phyloP scores from a whole-genome alignment of 2,888 invertebrate genomes.

The Leptopilina drosophilae region DNA sequence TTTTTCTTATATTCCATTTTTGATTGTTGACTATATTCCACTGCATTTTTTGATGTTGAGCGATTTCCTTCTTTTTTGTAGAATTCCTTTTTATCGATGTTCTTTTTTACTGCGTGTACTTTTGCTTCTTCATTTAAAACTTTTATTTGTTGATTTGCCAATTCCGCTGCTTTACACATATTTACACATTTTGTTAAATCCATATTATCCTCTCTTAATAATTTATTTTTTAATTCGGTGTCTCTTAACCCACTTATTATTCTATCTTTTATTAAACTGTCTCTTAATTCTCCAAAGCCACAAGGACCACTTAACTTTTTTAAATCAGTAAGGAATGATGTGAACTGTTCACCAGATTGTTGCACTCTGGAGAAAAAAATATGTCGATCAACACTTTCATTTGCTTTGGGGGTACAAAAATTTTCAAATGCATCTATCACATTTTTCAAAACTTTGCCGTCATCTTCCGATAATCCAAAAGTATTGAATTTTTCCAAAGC shows the following conservation, averaged over 20 bases:
- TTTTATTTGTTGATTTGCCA: conserved; percentile 52
- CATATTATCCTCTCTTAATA: conserved; percentile 56
- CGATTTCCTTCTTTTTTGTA: not conserved
- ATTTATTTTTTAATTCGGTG: conserved; percentile 51
- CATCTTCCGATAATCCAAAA: conserved; percentile 52
- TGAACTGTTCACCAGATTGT: no score
- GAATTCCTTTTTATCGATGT: not conserved
- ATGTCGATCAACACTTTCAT: conserved; percentile 17
- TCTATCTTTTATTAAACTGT: no score
- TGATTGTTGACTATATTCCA: not conserved
- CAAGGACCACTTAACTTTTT: no score
- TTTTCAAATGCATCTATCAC: conserved; percentile 55
- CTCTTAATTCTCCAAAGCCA: no score
- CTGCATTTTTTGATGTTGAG: not conserved
- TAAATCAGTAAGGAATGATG: no score
- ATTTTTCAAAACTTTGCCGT: conserved; percentile 49
- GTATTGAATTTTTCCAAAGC: conserved; percentile 60
- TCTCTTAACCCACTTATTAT: conserved; percentile 16
- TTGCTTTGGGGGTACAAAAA: conserved; percentile 51
- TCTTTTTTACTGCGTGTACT: conserved; percentile 33
- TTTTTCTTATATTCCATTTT: conserved; percentile 22
- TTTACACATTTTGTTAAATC: conserved; percentile 50
- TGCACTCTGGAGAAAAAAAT: no score
- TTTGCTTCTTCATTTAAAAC: conserved; percentile 37
- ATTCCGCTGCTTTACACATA: conserved; percentile 56